Base-by-base conservation (phyloP, 2,113 vertebrate species). In the Chiloscyllium plagiosum region DNA sequence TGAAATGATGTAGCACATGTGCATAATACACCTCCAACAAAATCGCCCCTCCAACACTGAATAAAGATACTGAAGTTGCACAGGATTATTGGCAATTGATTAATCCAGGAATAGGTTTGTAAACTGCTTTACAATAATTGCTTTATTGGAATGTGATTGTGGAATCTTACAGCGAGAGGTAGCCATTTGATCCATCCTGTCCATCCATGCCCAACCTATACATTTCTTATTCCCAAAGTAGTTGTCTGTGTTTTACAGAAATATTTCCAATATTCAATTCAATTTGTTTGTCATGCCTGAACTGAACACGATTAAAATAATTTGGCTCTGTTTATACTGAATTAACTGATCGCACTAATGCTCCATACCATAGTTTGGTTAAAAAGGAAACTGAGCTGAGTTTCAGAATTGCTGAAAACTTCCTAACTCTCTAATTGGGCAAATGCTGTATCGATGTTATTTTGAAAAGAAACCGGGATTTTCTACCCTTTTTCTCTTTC, bases 361-460 rank as follows among this genome's bases (percentile, higher is more conserved):
- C 52, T n/a, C 12, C n/a, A 37, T 20, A 47, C n/a, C 20, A 29
- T 70, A 47, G 37, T 50, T 72, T 26, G 8, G 19, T 26, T 29
- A 52, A 90, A 22, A 50, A 94, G 70, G 22, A 2, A 3, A 20
- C 65, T 52, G 22, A 2, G 26, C 5, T 42, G 26, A 50, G 50
- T 20, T 72, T 33, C 70, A 68, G 93, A 33, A 20, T 47, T 29
- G 47, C 26, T 95, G 8, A 76, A 72, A 95, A 72, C 24, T 24
- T 72, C 42, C 93, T 95, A 95, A 61, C 24, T 72, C 66, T 47
- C 93, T 94, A 94, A 94, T 29, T 68, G 33, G 69, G 93, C 37
- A 37, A 69, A 33, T 37, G 42, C 66, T 47, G 61, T 8, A 42
- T 26, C 47, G 69, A 95, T 24, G 42, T n/a, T 69, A 94, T 95